Percentiles rank a stretch among this genome's conserved stretches.
These are phyloP conservation scores for Glyphotaelius pellucidus DNA, from an alignment of 2,888 invertebrate genomes.

Conservation along the genomic window DNA sequence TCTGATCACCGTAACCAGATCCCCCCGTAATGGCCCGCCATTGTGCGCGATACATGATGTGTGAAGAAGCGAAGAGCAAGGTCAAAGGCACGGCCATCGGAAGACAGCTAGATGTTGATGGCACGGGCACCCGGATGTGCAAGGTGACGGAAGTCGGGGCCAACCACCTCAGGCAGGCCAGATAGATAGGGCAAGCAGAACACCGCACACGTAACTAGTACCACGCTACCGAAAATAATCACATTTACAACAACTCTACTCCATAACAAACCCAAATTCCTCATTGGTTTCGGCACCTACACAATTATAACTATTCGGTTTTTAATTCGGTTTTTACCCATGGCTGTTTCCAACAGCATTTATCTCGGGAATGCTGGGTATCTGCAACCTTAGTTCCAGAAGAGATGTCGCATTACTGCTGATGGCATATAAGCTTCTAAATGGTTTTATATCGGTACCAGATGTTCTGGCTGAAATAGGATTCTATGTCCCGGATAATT, in stretches of 20 bases:
- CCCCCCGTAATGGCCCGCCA: constrained; percentile 4
- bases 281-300: too few species aligned
- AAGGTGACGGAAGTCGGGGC: constrained; percentile 36
- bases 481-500: too few species aligned
- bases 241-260: neutral
- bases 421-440: too few species aligned
- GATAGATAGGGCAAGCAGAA: neutral
- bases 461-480: too few species aligned
- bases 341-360: too few species aligned
- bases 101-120: neutral
- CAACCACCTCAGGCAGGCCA: neutral
- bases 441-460: too few species aligned
- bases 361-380: too few species aligned
- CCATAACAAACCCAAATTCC: too few species aligned
- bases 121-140: constrained; percentile 20
- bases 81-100: constrained; percentile 34
- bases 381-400: too few species aligned
- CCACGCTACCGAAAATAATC: neutral
- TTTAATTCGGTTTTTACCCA: too few species aligned
- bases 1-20: neutral
- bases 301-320: too few species aligned
- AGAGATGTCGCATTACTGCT: too few species aligned
- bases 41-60: constrained; percentile 46
- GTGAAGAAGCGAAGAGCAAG: constrained; percentile 46
- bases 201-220: neutral